phyloP scores from a whole-genome alignment of 2,797 vertebrate genomes.

The Morelia viridis region DNA sequence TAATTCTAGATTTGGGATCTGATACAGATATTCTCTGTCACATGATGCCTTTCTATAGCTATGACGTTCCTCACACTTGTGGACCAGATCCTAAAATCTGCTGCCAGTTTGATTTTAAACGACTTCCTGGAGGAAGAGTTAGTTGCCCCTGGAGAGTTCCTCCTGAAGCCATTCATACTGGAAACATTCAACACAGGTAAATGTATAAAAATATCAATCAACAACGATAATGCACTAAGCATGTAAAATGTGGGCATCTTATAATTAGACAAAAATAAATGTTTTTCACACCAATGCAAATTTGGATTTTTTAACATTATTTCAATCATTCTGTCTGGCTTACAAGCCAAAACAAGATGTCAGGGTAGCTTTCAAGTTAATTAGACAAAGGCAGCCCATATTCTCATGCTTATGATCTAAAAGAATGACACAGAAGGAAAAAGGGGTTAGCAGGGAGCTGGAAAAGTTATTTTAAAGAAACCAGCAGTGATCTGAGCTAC shows the following conservation, averaged over 20 bases:
- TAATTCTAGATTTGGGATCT: conserved; percentile 80
- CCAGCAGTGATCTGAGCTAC: not conserved
- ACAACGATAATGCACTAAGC: not conserved
- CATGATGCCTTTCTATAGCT: conserved; percentile 99
- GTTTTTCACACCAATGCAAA: not conserved
- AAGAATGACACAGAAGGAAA: not conserved
- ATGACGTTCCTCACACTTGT: conserved; percentile 92
- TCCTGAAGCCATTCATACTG: conserved; percentile 83
- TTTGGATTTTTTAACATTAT: not conserved
- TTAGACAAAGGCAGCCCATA: not conserved
- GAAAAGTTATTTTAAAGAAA: not conserved
- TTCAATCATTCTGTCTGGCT: not conserved
- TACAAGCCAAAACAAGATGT: not conserved
- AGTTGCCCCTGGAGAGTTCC: conserved; percentile 89
- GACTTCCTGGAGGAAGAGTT: conserved; percentile 85
- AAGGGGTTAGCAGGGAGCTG: not conserved
- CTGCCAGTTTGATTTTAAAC: conserved; percentile 95
- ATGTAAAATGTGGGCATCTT: not conserved
- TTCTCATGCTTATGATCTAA: not conserved
- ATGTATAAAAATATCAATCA: not conserved
- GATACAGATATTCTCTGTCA: conserved; percentile 90
- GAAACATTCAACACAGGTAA: conserved; percentile 85
- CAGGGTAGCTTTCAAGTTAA: not conserved
- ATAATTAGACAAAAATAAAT: not conserved
- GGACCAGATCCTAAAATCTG: conserved; percentile 92